phyloP scores from a whole-genome alignment of 2,797 vertebrate species.

The Syndactyla subalaris region DNA sequence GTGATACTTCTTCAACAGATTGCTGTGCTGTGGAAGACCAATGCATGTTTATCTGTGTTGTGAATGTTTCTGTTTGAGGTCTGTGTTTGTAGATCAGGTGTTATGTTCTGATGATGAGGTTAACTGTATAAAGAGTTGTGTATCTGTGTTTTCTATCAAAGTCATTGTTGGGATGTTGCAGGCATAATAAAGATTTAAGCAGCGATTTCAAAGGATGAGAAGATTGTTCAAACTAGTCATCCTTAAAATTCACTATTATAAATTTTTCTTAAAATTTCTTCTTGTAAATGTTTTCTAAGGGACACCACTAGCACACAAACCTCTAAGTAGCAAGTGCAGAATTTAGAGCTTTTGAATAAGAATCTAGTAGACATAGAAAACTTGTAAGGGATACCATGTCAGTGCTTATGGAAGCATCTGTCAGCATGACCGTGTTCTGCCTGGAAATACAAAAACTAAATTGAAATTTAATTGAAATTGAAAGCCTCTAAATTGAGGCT shows the following conservation, averaged over 20 bases:
- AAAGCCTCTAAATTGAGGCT: neutral
- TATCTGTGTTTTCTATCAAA: neutral
- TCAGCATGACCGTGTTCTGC: neutral
- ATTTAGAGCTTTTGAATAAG: neutral
- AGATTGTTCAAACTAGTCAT: neutral
- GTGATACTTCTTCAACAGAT: neutral
- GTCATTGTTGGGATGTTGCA: accelerated
- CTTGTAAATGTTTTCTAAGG: neutral
- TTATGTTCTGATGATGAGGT: neutral
- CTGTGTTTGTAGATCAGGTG: neutral
- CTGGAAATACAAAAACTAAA: neutral
- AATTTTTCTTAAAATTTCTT: neutral
- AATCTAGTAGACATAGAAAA: neutral
- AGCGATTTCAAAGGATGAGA: neutral
- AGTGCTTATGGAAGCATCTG: neutral
- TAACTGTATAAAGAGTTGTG: neutral
- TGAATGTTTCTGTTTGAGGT: neutral
- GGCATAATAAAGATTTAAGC: neutral
- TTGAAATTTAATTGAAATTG: no score
- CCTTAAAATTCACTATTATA: neutral
- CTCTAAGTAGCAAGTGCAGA: neutral
- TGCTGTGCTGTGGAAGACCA: neutral
- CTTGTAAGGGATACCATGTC: neutral
- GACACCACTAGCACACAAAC: neutral
- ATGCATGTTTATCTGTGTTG: accelerated